phyloP scores from a whole-genome alignment of 2,888 invertebrate species.

The Saturnia pavonia region DNA sequence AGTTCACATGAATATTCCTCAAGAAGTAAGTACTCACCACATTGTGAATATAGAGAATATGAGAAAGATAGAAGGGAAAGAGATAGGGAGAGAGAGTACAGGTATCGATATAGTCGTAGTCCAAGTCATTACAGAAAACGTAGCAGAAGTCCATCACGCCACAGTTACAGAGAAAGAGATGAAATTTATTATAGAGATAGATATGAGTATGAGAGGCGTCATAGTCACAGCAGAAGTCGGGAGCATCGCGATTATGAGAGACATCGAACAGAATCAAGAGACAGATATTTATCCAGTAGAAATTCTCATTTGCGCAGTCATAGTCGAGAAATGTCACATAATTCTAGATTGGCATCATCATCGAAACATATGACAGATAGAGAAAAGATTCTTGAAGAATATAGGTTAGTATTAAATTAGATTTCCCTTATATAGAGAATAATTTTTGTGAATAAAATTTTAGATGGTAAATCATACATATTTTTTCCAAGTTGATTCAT shows the following conservation, averaged over 20 bases:
- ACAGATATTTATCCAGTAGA: slow-evolving; percentile 33
- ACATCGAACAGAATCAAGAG: slow-evolving; percentile 35
- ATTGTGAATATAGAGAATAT: slow-evolving; percentile 23
- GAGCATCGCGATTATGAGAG: slow-evolving; percentile 37
- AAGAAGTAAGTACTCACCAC: slow-evolving; percentile 39
- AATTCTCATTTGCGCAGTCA: slow-evolving; percentile 39
- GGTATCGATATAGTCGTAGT: slow-evolving; percentile 14
- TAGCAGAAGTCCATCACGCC: slow-evolving; percentile 37
- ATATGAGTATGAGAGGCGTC: slow-evolving; percentile 48
- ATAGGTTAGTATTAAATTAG: slow-evolving; percentile 48
- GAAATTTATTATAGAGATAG: slow-evolving; percentile 44
- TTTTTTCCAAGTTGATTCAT: too few species aligned
- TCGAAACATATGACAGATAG: slow-evolving; percentile 63
- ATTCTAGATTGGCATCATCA: slow-evolving; percentile 37
- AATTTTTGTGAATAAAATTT: background rate
- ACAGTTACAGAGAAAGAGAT: slow-evolving; percentile 42
- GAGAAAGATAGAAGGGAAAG: slow-evolving; percentile 35
- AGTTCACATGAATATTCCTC: slow-evolving; percentile 30
- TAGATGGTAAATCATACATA: background rate
- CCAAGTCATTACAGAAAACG: slow-evolving; percentile 30
- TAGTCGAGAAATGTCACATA: slow-evolving; percentile 42
- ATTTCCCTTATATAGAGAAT: background rate
- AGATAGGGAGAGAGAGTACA: slow-evolving; percentile 27
- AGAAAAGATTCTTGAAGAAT: slow-evolving; percentile 73
- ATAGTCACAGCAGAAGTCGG: slow-evolving; percentile 48